Conservation (phyloP, 2,113 vertebrate genomes). For the Sinocyclocheilus anshuiensis region DNA sequence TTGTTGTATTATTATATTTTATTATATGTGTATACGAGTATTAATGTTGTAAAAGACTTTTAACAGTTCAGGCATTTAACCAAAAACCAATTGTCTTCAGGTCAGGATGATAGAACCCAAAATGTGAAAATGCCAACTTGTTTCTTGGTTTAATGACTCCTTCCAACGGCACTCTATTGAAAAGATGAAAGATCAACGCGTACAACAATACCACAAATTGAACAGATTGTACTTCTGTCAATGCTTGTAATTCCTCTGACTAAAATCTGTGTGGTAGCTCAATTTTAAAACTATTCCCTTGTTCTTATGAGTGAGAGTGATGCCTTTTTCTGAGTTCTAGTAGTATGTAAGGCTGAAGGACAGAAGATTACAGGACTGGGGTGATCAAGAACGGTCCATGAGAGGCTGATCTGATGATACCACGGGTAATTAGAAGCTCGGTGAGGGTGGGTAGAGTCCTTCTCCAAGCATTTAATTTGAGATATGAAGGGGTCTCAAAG, state of each 20-base stretch:
- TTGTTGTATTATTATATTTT: too few relatives aligned
- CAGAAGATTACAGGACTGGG: slow-evolving; percentile 32
- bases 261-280: not conserved
- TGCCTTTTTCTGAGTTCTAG: not conserved
- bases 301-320: not conserved
- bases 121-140: not conserved
- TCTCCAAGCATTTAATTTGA: slow-evolving; percentile 69
- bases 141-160: not conserved
- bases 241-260: not conserved
- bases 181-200: too few relatives aligned
- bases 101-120: not conserved
- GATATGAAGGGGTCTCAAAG: slow-evolving; percentile 59
- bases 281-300: slow-evolving; percentile 11
- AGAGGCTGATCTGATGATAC: slow-evolving; percentile 56
- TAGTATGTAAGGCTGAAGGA: not conserved
- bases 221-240: too few relatives aligned
- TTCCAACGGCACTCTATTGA: not conserved
- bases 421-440: slow-evolving; percentile 67
- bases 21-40: too few relatives aligned
- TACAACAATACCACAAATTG: too few relatives aligned
- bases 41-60: too few relatives aligned
- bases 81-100: not conserved
- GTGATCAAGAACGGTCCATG: slow-evolving; percentile 18
- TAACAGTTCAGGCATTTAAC: not conserved
- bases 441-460: slow-evolving; percentile 62